phyloP scores from a whole-genome alignment of 2,113 vertebrate species.

The Zosterops japonicus region DNA sequence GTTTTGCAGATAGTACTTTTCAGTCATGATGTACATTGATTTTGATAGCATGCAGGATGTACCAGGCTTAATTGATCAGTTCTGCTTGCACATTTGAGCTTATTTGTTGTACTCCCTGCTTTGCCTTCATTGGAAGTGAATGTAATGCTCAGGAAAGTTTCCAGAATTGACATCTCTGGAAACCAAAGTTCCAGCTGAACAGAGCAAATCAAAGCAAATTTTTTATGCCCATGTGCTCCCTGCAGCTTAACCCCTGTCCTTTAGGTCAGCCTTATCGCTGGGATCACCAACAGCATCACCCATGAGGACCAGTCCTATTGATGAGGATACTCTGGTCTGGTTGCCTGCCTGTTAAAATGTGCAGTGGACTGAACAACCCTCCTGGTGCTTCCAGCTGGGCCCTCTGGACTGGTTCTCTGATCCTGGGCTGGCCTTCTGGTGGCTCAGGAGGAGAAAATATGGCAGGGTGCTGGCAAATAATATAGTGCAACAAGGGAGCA shows the following conservation, averaged over 20 bases:
- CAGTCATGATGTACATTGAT: not conserved
- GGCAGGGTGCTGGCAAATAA: not conserved
- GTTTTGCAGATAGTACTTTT: not conserved
- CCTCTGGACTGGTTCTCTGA: not conserved
- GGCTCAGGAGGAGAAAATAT: not conserved
- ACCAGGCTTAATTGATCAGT: constrained; percentile 24
- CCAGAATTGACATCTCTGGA: constrained; percentile 3
- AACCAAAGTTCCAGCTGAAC: not conserved
- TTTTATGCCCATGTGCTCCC: not conserved
- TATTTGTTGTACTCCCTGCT: not conserved
- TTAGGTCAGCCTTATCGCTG: not conserved
- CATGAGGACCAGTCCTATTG: not conserved
- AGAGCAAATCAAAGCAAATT: not conserved
- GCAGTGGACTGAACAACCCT: not conserved
- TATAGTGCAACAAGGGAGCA: not conserved
- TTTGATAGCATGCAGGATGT: not conserved
- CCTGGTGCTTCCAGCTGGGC: not conserved
- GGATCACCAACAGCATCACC: not conserved
- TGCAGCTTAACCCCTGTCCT: not conserved
- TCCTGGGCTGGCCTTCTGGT: not conserved
- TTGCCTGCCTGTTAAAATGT: not conserved
- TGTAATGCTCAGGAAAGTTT: not conserved
- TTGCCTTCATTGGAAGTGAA: constrained; percentile 26
- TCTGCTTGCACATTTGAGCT: not conserved
- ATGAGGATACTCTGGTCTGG: not conserved